Percentiles rank a stretch among this genome's conserved stretches.
Evolutionary conservation across 64 coral and sea anemone genomes (phyloP).

Genomic region (Montipora efflorescens): DNA sequence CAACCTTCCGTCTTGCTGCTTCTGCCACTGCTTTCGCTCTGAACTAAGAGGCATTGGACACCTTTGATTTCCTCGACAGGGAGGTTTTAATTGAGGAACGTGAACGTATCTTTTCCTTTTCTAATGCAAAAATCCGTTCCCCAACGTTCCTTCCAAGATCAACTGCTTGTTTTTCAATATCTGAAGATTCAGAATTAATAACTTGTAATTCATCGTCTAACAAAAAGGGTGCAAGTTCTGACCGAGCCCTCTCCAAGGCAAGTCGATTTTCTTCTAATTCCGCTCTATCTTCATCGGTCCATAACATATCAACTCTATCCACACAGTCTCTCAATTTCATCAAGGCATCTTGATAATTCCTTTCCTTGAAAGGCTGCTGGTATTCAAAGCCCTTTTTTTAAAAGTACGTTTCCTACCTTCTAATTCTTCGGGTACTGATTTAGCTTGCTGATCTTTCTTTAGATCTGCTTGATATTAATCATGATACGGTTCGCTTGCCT

Average conservation of each 20-base stretch:
- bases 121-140: constrained; percentile 21
- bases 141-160: constrained; percentile 17
- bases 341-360: neutral
- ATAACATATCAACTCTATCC: constrained; percentile 14
- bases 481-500: neutral
- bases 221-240: neutral
- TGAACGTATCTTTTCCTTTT: constrained; percentile 6
- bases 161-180: constrained; percentile 7
- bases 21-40: neutral
- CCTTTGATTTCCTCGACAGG: neutral
- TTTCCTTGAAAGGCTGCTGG: no score
- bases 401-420: constrained; percentile 2
- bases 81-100: neutral
- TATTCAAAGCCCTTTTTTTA: neutral
- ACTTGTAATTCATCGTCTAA: neutral
- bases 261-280: constrained; percentile 36
- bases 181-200: neutral
- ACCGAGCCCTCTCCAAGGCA: constrained; percentile 6
- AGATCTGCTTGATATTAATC: neutral
- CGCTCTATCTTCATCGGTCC: neutral
- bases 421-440: neutral
- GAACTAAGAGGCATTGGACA: neutral
- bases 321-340: neutral
- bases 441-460: neutral
- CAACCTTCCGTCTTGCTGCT: neutral